Base-by-base conservation (phyloP, 2,797 vertebrate genomes). In the Mus caroli region DNA sequence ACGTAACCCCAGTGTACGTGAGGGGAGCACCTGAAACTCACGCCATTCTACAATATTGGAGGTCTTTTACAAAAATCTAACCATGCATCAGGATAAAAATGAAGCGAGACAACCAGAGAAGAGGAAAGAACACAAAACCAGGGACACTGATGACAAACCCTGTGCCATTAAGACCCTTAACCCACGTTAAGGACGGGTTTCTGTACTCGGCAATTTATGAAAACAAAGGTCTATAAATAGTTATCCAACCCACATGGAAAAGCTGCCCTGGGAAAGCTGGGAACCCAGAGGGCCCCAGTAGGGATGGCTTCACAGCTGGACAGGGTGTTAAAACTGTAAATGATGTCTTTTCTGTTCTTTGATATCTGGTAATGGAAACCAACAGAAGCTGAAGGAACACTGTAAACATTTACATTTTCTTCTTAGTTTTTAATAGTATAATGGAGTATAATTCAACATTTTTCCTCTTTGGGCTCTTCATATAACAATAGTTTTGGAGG, bases 401-500 rank as follows among this genome's bases (percentile, higher is more conserved):
- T 4, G 3, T 3, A 56, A 43, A 77, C 64, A 71, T 75, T 86
- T 40, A 20, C 31, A 78, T 10, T 67, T 64, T 37, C 64, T 91
- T 91, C 75, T 83, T 67, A 24, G 12, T 71, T 69, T 77, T 76
- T 7, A n/a, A 8, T 40, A 94, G 73, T 94, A 94, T 78, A 28
- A n/a, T n/a, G n/a, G n/a, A 80, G 73, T 54, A 87, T 22, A 46
- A 75, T 34, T 92, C 75, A 75, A 46, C 60, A 50, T 88, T 62
- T 91, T 92, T 67, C 75, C 22, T 87, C 6, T 3, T 24, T 67
- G 40, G 43, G 13, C 80, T 86, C 1, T 24, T 76, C 34, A 71
- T 4, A 46, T 17, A 95, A 93, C 37, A 67, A 15, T 17, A 92
- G n/a, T 64, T 92, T 58, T 58, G 64, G 7, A 20, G 56, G 43